Evolutionary conservation across 35 echinoderm and acorn worm species (phyloP).

Genomic region (Stichopus chloronotus): DNA sequence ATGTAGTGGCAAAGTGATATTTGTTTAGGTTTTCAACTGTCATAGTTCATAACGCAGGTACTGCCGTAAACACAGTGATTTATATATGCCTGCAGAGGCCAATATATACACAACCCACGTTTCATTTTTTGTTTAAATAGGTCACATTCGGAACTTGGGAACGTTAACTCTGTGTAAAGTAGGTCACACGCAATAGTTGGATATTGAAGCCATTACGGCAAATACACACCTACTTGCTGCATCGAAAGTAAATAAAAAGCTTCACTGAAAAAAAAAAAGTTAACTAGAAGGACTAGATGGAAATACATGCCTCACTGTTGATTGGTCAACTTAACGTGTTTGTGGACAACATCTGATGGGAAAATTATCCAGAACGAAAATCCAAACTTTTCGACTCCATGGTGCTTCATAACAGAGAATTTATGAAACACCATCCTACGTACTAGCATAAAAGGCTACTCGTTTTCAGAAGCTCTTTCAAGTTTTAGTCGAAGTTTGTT

Average conservation of each 20-base stretch:
- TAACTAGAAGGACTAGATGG: neutral
- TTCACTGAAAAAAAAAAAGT: neutral
- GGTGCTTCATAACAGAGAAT: too few relatives aligned
- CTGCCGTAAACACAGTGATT: too few relatives aligned
- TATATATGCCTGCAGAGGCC: too few relatives aligned
- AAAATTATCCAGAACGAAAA: neutral
- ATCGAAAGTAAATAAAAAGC: neutral
- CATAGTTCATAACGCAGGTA: too few relatives aligned
- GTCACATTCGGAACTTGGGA: neutral
- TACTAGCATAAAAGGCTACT: too few relatives aligned
- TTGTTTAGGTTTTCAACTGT: too few relatives aligned
- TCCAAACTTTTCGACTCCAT: too few relatives aligned
- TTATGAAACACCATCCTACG: too few relatives aligned
- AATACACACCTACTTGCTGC: neutral
- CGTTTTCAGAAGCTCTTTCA: too few relatives aligned
- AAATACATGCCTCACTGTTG: neutral
- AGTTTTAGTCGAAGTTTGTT: too few relatives aligned
- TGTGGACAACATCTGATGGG: neutral
- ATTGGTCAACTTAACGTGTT: neutral
- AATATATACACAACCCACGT: neutral
- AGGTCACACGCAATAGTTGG: neutral
- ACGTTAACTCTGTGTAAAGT: neutral
- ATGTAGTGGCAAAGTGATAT: too few relatives aligned
- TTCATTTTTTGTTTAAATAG: neutral
- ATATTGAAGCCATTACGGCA: neutral